phyloP scores from a whole-genome alignment of 2,888 invertebrate species.

The Salpingus planirostris region DNA sequence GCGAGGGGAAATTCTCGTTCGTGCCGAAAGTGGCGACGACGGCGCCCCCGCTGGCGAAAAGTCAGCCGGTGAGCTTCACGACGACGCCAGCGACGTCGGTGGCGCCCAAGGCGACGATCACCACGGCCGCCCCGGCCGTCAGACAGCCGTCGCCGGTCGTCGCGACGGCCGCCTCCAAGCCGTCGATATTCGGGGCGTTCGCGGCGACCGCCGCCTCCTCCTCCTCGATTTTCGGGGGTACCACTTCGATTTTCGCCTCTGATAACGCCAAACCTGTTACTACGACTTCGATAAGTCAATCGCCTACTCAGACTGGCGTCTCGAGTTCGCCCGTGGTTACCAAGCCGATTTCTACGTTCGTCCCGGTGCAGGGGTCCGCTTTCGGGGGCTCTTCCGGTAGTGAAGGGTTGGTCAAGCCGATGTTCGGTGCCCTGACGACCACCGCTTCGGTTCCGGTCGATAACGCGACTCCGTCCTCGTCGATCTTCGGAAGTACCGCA shows the following conservation, averaged over 20 bases:
- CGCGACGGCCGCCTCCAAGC: slow-evolving; percentile 1
- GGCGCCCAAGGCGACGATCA: too few species aligned
- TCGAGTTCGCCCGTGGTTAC: too few species aligned
- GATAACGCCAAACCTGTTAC: too few species aligned
- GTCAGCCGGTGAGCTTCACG: slow-evolving; percentile 19
- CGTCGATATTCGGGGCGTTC: not conserved
- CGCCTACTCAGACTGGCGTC: too few species aligned
- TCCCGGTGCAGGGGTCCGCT: too few species aligned
- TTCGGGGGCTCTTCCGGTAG: too few species aligned
- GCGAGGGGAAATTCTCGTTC: too few species aligned
- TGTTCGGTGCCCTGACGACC: slow-evolving; percentile 11
- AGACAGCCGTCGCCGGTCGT: slow-evolving; percentile 1
- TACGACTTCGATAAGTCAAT: too few species aligned
- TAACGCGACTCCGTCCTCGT: slow-evolving; percentile 8
- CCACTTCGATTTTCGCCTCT: slow-evolving; percentile 1
- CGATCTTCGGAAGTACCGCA: slow-evolving; percentile 20
- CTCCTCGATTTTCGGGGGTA: not conserved
- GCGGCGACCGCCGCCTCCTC: not conserved
- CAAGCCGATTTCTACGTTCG: too few species aligned
- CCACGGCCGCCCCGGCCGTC: not conserved
- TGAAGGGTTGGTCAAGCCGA: too few species aligned
- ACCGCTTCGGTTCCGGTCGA: slow-evolving; percentile 1
- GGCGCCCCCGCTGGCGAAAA: too few species aligned
- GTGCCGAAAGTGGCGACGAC: too few species aligned
- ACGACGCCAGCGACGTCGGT: slow-evolving; percentile 7